Percentiles rank a stretch among this genome's conserved stretches.
These are phyloP conservation scores for Lamellibrachia satsuma DNA, from an alignment of 2,888 invertebrate genomes.

Conservation along the genomic window DNA sequence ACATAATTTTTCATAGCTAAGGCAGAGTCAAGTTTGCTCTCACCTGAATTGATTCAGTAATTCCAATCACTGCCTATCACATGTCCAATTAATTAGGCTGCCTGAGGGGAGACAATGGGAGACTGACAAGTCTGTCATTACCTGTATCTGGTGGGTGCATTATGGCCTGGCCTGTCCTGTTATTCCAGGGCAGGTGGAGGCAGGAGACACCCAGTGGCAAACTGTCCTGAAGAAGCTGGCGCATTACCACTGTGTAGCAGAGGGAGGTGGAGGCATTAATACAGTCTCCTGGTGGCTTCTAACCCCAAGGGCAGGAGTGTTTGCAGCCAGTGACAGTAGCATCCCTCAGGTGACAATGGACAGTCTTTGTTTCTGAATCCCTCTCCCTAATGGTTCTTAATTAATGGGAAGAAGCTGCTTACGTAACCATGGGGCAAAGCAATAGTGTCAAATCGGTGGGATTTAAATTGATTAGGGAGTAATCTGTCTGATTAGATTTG, in stretches of 20 bases:
- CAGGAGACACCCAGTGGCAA: not conserved
- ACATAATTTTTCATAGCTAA: not conserved
- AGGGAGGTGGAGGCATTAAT: not conserved
- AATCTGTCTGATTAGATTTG: slow-evolving; percentile 4
- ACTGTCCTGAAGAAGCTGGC: not conserved
- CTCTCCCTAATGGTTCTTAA: slow-evolving; percentile 13
- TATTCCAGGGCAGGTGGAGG: not conserved
- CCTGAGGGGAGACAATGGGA: not conserved
- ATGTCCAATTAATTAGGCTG: not conserved
- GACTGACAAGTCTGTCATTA: not conserved
- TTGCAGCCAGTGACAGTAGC: not conserved
- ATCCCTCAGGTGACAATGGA: slow-evolving; percentile 17
- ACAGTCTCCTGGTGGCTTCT: not conserved
- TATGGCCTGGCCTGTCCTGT: not conserved
- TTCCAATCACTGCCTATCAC: not conserved
- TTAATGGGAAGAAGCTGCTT: not conserved
- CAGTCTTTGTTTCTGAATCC: slow-evolving; percentile 8
- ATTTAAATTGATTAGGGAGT: slow-evolving; percentile 13
- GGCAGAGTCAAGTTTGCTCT: not conserved
- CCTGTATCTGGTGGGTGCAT: not conserved
- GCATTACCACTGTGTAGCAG: not conserved
- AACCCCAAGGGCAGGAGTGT: slow-evolving; percentile 11
- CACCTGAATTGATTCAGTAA: not conserved
- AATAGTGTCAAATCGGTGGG: not conserved
- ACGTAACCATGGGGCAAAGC: not conserved